Evolutionary conservation across 2,113 vertebrate species (phyloP).

Genomic region (Rhea pennata): DNA sequence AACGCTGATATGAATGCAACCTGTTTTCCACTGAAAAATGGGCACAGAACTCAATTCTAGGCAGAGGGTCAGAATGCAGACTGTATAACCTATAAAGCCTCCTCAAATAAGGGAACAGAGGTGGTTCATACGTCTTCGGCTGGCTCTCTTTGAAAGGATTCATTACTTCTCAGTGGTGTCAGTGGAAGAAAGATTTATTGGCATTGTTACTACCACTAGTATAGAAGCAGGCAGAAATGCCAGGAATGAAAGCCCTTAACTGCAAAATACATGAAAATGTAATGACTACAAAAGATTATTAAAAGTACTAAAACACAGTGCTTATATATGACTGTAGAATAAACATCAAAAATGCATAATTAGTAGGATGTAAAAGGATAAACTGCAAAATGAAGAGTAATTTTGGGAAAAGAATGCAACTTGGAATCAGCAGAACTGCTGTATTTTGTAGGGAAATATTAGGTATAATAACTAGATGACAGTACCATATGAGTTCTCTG

Average conservation of each 20-base stretch:
- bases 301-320: not conserved
- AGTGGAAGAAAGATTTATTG: not conserved
- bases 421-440: not conserved
- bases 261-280: constrained; percentile 13
- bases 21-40: not conserved
- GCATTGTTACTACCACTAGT: not conserved
- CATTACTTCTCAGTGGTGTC: rapidly evolving
- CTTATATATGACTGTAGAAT: not conserved
- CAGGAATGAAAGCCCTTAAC: not conserved
- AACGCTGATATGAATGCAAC: not conserved
- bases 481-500: not conserved
- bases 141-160: not conserved
- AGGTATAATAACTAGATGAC: not conserved
- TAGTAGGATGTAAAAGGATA: not conserved
- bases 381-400: not conserved
- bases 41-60: not conserved
- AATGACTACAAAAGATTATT: not conserved
- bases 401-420: not conserved
- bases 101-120: not conserved
- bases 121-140: not conserved
- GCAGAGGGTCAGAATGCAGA: not conserved
- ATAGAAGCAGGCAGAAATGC: not conserved
- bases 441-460: not conserved
- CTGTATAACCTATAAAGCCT: not conserved
- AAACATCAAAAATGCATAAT: not conserved